phyloP scores from a whole-genome alignment of 2,888 invertebrate genomes.

The Listrodromus nycthemerus region DNA sequence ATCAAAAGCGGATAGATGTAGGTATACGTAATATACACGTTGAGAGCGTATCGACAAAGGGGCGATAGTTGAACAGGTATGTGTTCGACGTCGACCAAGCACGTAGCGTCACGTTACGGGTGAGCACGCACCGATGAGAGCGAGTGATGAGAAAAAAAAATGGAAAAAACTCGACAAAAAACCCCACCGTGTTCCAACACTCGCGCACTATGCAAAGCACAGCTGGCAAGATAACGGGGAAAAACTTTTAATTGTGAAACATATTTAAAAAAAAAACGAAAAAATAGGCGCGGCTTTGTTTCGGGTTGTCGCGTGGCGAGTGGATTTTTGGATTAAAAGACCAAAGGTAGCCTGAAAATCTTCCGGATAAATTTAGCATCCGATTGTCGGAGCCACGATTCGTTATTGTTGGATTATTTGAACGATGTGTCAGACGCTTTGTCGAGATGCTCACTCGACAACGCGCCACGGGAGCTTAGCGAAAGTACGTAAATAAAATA shows the following conservation, averaged over 20 bases:
- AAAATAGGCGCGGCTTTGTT: neutral
- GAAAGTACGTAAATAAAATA: slow-evolving; percentile 59
- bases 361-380: neutral
- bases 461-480: slow-evolving; percentile 49
- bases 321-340: neutral
- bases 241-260: neutral
- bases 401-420: neutral
- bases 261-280: neutral
- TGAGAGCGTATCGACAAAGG: slow-evolving; percentile 8
- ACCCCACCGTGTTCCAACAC: slow-evolving; percentile 7
- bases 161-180: slow-evolving; percentile 1
- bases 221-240: slow-evolving; percentile 8
- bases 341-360: neutral
- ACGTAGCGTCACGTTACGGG: slow-evolving; percentile 55
- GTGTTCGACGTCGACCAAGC: slow-evolving; percentile 51
- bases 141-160: slow-evolving; percentile 35
- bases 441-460: slow-evolving; percentile 46
- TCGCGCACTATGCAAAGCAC: neutral
- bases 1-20: slow-evolving; percentile 48
- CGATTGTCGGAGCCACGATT: slow-evolving; percentile 15
- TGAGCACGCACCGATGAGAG: slow-evolving; percentile 60
- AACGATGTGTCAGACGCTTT: neutral
- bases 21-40: slow-evolving; percentile 39
- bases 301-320: neutral
- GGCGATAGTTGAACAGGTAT: slow-evolving; percentile 39